These are phyloP conservation scores for Crossaster papposus DNA, from an alignment of 53 echinoderm and acorn worm species.

Conservation along the genomic window DNA sequence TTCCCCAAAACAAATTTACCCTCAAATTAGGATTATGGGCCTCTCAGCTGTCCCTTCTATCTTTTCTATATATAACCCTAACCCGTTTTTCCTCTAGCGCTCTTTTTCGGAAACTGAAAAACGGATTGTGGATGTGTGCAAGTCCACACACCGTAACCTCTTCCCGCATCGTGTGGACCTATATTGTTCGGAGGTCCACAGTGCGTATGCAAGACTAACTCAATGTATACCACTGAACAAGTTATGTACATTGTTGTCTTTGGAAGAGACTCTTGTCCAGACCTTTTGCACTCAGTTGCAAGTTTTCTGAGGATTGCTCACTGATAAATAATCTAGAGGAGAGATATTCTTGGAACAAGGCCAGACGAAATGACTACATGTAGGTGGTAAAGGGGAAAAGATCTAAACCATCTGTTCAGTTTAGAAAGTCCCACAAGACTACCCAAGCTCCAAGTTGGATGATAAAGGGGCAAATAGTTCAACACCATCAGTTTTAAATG, in stretches of 20 bases:
- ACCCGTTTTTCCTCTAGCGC: no score
- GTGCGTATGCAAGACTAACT: no score
- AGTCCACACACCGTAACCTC: no score
- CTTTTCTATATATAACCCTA: no score
- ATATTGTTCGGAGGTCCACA: no score
- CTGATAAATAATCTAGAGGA: neutral
- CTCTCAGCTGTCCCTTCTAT: no score
- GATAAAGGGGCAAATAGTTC: neutral
- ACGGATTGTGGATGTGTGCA: no score
- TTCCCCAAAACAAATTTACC: no score
- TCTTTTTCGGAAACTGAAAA: no score
- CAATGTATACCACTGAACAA: neutral
- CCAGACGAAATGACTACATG: neutral
- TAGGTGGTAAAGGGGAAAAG: neutral
- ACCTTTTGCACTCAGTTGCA: neutral
- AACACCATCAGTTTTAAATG: neutral
- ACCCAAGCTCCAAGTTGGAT: neutral
- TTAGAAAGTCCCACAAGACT: neutral
- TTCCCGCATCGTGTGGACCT: no score
- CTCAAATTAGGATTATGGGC: no score
- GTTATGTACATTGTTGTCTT: neutral
- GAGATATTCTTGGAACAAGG: neutral
- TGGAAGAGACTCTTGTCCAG: no score
- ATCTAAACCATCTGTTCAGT: neutral
- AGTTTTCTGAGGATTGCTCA: neutral